Base-by-base conservation (phyloP, 1,140 invertebrate genomes). In the Plodia interpunctella region DNA sequence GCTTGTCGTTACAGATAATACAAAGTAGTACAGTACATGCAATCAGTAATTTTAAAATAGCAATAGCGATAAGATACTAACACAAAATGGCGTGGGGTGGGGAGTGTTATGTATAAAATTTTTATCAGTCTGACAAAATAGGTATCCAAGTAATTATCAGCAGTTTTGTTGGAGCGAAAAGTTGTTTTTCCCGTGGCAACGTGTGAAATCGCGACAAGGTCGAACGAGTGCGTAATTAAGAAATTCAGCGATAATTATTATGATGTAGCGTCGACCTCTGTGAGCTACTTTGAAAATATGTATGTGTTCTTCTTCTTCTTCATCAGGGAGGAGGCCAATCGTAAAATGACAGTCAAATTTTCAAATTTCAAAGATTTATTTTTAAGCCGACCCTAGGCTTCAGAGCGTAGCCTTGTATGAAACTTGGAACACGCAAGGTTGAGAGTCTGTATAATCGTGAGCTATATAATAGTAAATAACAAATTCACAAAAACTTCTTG, bases 181-280 rank as follows among this genome's bases (percentile, higher is more conserved):
- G 60, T 25, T 53, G 28, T 65, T 59, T 59, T 62, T 66, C 8
- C 51, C 49, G 35, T 28, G 21, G 21, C 18, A 35, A 44, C 28
- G 30, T 35, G 28, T 51, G 21, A 51, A 61, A 59, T 53, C 50
- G 25, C 53, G 35, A 30, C 70, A 73, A 76, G 66, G 74, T 66
- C 66, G 60, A 35, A 54, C 55, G 62, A 67, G 65, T 72, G 62
- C 63, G 63, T 76, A 71, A 76, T 76, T 73, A 63, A 51, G 53
- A 67, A 76, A 63, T 62, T 76, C 68, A 70, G 70, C 65, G 66
- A 76, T 70, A 76, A 68, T 67, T 61, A 66, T 59, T 49, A 55
- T 60, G 60, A 30, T 58, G 60, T 70, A 51, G 57, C 63, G 63
- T 56, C 57, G 64, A 61, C 70, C 66, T 76, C 68, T 60, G 50